Evolutionary conservation across 2,113 vertebrate genomes (phyloP).

Genomic region (Clarias batrachus): DNA sequence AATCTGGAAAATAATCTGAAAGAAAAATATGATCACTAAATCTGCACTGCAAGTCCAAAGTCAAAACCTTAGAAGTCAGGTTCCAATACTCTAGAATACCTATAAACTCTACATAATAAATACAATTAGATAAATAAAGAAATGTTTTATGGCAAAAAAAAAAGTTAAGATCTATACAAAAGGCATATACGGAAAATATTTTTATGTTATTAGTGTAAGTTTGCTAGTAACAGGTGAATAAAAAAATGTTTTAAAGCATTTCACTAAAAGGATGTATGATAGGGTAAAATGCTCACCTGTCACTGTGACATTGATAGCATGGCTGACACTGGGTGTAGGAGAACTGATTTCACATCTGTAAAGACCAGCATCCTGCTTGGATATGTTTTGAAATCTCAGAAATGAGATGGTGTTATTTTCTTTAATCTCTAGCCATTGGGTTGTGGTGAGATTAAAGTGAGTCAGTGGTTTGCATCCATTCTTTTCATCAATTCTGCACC

Average conservation of each 20-base stretch:
- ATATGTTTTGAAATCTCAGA: slow-evolving; percentile 8
- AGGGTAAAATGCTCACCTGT: slow-evolving; percentile 24
- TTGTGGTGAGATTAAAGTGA: slow-evolving; percentile 7
- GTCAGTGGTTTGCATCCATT: not conserved
- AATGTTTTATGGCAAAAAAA: not conserved
- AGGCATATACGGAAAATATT: not conserved
- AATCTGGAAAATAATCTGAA: slow-evolving; percentile 7
- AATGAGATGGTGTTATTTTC: no score
- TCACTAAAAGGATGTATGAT: no score
- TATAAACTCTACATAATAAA: not conserved
- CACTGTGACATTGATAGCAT: slow-evolving; percentile 52
- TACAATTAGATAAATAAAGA: not conserved
- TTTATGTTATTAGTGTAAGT: no score
- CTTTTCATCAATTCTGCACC: slow-evolving; percentile 47
- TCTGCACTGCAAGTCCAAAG: not conserved
- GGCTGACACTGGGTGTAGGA: rapidly evolving
- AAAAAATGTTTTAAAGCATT: no score
- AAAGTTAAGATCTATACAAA: not conserved
- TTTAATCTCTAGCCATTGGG: no score
- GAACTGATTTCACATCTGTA: slow-evolving; percentile 56
- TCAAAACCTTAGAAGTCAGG: not conserved
- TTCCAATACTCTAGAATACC: not conserved
- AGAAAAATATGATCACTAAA: not conserved
- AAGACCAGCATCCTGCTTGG: slow-evolving; percentile 44
- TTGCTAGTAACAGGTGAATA: no score